Conservation (phyloP, 2,888 invertebrate species). For the Agrilus cyanescens region DNA sequence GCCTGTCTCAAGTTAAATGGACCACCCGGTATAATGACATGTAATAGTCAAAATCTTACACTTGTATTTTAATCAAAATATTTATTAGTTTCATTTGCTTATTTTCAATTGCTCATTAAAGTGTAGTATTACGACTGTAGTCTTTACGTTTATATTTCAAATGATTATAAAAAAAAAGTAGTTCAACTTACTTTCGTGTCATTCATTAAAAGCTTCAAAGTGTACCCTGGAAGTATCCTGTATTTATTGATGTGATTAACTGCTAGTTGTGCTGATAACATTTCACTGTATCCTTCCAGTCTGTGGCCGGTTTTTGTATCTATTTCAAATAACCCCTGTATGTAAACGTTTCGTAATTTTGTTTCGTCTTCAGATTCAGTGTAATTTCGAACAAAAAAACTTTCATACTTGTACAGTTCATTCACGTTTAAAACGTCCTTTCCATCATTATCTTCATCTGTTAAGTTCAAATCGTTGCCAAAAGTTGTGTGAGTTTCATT, state of each 20-base stretch:
- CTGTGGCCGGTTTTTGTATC: slow-evolving; percentile 51
- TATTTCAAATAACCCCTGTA: slow-evolving; percentile 72
- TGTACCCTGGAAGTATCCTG: slow-evolving; percentile 58
- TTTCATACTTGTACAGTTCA: neutral
- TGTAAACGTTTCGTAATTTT: slow-evolving; percentile 37
- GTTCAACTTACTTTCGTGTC: slow-evolving; percentile 69
- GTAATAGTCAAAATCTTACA: no score
- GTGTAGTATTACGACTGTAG: no score
- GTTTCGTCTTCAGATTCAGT: slow-evolving; percentile 29
- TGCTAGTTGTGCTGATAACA: slow-evolving; percentile 68
- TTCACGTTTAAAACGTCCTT: neutral
- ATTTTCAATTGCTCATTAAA: no score
- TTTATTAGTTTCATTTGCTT: no score
- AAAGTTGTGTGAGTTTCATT: neutral
- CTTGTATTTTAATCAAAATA: no score
- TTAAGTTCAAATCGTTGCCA: neutral
- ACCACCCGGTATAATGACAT: no score
- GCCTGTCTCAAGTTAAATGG: no score
- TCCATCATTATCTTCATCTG: neutral
- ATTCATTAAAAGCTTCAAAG: slow-evolving; percentile 64
- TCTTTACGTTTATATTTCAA: neutral
- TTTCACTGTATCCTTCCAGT: slow-evolving; percentile 59
- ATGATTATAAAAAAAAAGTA: neutral
- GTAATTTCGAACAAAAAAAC: no score
- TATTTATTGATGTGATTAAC: slow-evolving; percentile 67